A percentile compares a stretch with the other conserved stretches of the same genome.
These are phyloP conservation scores for Philotrypesis tridentata DNA, from an alignment of 1,140 invertebrate species.

Conservation along the genomic window DNA sequence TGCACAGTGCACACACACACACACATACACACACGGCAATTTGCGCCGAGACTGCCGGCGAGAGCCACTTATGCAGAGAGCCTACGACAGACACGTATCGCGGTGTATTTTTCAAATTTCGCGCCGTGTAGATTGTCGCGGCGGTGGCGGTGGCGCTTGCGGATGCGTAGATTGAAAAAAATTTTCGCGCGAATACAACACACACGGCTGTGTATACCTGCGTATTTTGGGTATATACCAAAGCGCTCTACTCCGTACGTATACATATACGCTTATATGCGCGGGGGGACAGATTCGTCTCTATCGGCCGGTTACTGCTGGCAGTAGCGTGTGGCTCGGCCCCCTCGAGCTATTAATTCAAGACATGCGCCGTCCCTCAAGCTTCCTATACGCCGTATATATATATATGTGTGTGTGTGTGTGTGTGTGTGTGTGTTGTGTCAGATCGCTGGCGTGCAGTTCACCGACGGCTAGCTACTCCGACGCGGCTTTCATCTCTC, in stretches of 20 bases:
- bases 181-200: no score
- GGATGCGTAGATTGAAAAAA: no score
- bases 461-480: constrained; percentile 4
- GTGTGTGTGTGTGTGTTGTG: no score
- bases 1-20: no score
- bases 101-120: constrained; percentile 8
- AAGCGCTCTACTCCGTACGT: background rate
- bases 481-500: constrained; percentile 34
- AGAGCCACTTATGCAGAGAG: background rate
- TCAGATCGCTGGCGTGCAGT: constrained; percentile 21
- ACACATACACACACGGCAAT: no score
- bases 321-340: background rate
- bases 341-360: constrained; percentile 23
- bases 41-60: no score
- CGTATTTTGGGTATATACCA: no score
- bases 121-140: background rate
- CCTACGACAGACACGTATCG: background rate
- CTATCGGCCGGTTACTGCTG: no score
- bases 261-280: no score
- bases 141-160: no score
- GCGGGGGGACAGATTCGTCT: background rate
- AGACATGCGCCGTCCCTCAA: constrained; percentile 22
- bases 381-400: background rate
- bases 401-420: no score
- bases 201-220: no score